Percentiles rank a stretch among this genome's conserved stretches.
These are phyloP conservation scores for Orthonyx spaldingii DNA, from an alignment of 2,113 vertebrate genomes.

Conservation along the genomic window DNA sequence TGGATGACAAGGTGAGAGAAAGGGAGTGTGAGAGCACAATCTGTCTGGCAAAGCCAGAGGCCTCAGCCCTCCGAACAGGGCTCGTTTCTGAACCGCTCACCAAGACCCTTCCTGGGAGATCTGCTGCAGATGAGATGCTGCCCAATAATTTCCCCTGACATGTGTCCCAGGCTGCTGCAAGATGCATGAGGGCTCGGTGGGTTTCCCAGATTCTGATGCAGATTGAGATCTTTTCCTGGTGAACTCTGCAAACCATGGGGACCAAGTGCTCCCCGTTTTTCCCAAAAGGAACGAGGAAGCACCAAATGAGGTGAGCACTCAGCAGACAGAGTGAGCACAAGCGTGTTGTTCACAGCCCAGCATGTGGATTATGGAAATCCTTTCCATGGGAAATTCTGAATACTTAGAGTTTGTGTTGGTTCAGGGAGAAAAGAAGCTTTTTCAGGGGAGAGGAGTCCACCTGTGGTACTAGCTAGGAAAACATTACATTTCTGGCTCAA, in stretches of 20 bases:
- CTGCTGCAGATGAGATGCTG: neutral
- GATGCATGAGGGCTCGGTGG: neutral
- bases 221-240: neutral
- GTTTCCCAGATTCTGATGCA: neutral
- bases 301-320: neutral
- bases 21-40: neutral
- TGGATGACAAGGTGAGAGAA: slow-evolving; percentile 24
- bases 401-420: too few relatives aligned
- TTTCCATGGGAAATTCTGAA: neutral
- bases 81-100: neutral
- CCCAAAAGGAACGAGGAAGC: neutral
- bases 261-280: neutral
- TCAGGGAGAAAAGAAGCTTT: neutral
- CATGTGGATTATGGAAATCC: neutral
- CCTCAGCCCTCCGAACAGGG: neutral
- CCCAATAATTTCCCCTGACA: neutral
- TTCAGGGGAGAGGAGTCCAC: neutral
- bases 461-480: neutral
- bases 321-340: neutral
- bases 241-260: neutral
- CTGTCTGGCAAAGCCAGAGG: neutral
- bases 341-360: neutral
- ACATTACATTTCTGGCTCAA: neutral
- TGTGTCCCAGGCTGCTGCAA: neutral
- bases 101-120: neutral